Base-by-base conservation (phyloP, 2,797 vertebrate genomes). In the Lindbergichthys nudifrons region DNA sequence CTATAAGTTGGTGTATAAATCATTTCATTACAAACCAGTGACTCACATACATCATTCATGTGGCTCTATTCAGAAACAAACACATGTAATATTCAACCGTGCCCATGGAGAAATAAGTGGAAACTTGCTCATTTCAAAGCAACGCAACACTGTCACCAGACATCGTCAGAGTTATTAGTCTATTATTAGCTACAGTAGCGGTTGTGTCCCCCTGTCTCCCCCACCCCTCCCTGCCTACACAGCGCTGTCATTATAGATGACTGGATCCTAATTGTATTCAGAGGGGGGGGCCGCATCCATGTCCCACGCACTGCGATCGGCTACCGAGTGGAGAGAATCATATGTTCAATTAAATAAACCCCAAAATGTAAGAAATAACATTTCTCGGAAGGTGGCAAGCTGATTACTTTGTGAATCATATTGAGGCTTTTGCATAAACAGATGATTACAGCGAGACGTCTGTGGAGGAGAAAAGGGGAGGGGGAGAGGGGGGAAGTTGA, bases 181-280 rank as follows among this genome's bases (percentile, higher is more conserved):
- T 95, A 94, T 96, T 96, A 96, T 95, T 95, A 94, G 93, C 90
- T 86, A 89, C 90, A 87, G 88, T 75, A 92, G 91, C 70, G 39
- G 65, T 74, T 47, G 74, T 65, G 51, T 39, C 58, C 90, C 51
- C 23, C 57, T 36, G 32, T 36, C 32, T 2, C 30, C 15, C 30
- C 77, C 65, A 26, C 65, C 30, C 46, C 30, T 80, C 80, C 83
- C 81, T 21, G 63, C 62, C 64, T 39, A 81, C 71, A 73, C 70
- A 84, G 74, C 39, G n/a, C 82, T 80, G 83, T 92, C 92, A 85
- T 96, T 95, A 96, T 95, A 95, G 95, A 97, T 96, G 95, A 96
- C 96, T 89, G 87, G 87, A 87, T 88, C 93, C 94, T 96, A 97
- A 98, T 96, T 96, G 94, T 94, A 96, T 95, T 88, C 88, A 89